Evolutionary conservation across 30 jellyfish, hydroid and myxozoan genomes (phyloP), one percentile per base, ranked within the genome.

Genomic region (Morbakka virulenta): DNA sequence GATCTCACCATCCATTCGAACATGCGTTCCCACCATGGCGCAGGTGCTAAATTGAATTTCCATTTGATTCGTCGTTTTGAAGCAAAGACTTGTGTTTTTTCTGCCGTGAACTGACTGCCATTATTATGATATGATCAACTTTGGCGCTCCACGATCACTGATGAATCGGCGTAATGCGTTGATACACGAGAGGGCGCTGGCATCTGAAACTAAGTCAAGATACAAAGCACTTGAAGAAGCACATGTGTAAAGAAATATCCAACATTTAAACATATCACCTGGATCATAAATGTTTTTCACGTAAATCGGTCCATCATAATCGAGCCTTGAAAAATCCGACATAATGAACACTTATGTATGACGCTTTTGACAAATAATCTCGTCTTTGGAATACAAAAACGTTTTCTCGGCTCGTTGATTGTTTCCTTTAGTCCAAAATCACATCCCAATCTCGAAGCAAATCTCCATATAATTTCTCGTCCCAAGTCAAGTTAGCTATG

Each of bases 111-210:
- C 61, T 12, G 20, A n/a, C 14, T 47, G 14, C 61, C 61, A 47
- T 47, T 47, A n/a, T n/a, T n/a, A n/a, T n/a, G 28, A 22, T 51
- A 72, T 21, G 17, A 72, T 6, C 67, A 72, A 2, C 13, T n/a
- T 28, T 13, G 84, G 83, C 13, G 22, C n/a, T 17, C 50, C 84
- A 17, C 84, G 3, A 29, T 75, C 20, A 2, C 76, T 2, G 14
- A 69, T 28, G 75, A 69, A 69, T 69, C 81, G 30, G 32, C 65
- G 34, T 28, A 72, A 47, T n/a, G 84, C 84, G 21, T 34, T 24
- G 49, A 51, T 22, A 72, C 49, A 72, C 20, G 83, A 24, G 14
- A 25, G 53, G 21, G 50, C 25, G 28, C 28, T 23, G 67, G 25
- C 24, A 31, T 72, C 84, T 20, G 81, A 14, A n/a, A 32, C 85